These are phyloP conservation scores for Tachuris rubrigastra DNA, from an alignment of 2,113 vertebrate genomes.

Conservation along the genomic window DNA sequence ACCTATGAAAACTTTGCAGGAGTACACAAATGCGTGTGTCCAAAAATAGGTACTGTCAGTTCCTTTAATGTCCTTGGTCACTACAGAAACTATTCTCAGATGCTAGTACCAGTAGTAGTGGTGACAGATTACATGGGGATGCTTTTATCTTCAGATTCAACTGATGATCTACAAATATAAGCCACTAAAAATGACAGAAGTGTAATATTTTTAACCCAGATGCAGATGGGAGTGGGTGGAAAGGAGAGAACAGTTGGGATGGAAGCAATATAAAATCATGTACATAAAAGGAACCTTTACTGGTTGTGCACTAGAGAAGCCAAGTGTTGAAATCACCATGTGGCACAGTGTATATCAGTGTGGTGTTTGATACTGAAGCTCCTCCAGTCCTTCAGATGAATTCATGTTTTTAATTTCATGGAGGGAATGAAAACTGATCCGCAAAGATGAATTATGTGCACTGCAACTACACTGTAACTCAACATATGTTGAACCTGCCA, in stretches of 20 bases:
- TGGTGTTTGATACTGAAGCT: not conserved
- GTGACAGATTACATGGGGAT: not conserved
- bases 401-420: not conserved
- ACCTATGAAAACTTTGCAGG: not conserved
- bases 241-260: not conserved
- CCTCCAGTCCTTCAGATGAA: not conserved
- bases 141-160: not conserved
- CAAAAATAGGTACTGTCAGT: not conserved
- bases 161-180: not conserved
- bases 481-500: not conserved
- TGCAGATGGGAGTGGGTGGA: not conserved
- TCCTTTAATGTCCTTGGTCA: not conserved
- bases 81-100: not conserved
- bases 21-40: not conserved
- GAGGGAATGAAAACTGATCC: not conserved
- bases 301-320: not conserved
- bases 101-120: not conserved
- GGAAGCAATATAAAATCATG: not conserved
- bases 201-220: conserved; percentile 11
- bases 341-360: not conserved
- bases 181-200: not conserved
- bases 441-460: not conserved
- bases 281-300: not conserved
- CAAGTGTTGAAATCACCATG: not conserved
- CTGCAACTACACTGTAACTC: not conserved